Conservation (phyloP, 2,888 invertebrate genomes). For the Aporophyla lueneburgensis region DNA sequence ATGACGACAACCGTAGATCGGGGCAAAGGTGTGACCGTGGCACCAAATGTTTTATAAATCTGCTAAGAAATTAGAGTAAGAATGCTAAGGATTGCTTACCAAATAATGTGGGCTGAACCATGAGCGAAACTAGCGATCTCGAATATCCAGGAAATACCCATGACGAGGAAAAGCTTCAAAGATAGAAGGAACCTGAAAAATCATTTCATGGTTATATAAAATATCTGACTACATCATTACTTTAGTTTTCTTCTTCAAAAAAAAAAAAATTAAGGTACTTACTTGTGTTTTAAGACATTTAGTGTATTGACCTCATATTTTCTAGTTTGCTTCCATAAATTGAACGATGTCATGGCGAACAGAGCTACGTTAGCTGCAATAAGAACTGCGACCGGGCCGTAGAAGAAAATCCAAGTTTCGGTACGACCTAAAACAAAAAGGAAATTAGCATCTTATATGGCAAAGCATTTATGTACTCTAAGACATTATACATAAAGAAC, state of each 20-base stretch:
- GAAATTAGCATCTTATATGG: not conserved
- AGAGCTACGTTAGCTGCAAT: constrained; percentile 90
- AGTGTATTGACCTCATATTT: constrained; percentile 88
- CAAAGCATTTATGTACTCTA: not conserved
- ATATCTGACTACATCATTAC: not conserved
- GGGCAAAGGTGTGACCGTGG: not conserved
- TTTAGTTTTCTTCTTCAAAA: not conserved
- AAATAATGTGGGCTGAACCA: constrained; percentile 82
- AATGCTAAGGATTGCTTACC: constrained; percentile 73
- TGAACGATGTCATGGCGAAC: constrained; percentile 90
- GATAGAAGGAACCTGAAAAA: constrained; percentile 91
- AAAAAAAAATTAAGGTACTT: constrained; percentile 52
- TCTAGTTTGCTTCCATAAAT: constrained; percentile 90
- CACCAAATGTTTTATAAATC: not conserved
- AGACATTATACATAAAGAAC: not conserved
- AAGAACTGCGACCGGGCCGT: constrained; percentile 92
- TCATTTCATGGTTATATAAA: not conserved
- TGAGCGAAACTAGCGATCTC: constrained; percentile 91
- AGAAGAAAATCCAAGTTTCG: constrained; percentile 92
- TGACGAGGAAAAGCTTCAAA: constrained; percentile 92
- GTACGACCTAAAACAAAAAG: constrained; percentile 81
- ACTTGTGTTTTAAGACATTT: constrained; percentile 91
- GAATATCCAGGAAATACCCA: constrained; percentile 94
- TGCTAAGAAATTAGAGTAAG: not conserved
- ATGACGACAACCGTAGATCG: not conserved